These are phyloP conservation scores for Lacanobia wlatinum DNA, from an alignment of 2,888 invertebrate genomes.

Conservation along the genomic window DNA sequence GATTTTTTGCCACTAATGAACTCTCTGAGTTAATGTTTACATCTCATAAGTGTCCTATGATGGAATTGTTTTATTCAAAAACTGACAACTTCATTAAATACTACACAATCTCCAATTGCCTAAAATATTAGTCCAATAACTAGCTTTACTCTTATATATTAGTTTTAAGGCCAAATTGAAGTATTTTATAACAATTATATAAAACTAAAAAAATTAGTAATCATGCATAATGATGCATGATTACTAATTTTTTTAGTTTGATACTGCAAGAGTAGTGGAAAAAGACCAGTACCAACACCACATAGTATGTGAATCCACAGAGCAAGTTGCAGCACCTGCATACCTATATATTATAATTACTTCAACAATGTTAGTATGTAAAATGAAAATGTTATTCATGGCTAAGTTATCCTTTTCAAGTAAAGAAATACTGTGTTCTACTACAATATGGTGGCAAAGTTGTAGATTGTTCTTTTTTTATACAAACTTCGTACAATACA, in stretches of 20 bases:
- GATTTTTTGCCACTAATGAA: constrained; percentile 55
- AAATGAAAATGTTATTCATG: constrained; percentile 13
- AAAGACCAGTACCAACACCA: constrained; percentile 55
- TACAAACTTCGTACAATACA: not conserved
- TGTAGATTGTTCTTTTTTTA: not conserved
- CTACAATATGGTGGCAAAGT: not conserved
- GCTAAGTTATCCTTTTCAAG: not conserved
- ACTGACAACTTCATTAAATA: constrained; percentile 13
- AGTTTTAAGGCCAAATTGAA: constrained; percentile 58
- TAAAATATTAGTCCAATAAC: constrained; percentile 40
- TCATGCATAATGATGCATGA: constrained; percentile 2
- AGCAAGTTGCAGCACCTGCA: constrained; percentile 18
- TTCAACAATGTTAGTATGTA: constrained; percentile 7
- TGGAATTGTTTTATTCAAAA: not conserved
- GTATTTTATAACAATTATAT: constrained; percentile 18
- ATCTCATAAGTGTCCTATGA: not conserved
- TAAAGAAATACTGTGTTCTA: not conserved
- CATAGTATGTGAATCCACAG: constrained; percentile 13
- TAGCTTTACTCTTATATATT: constrained; percentile 49
- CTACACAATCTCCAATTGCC: constrained; percentile 28
- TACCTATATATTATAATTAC: constrained; percentile 2
- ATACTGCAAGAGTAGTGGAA: constrained; percentile 43
- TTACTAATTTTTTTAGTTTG: constrained; percentile 18
- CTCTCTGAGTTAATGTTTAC: constrained; percentile 1
- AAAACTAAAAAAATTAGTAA: no score